A percentile compares a stretch with the other conserved stretches of the same genome.
Evolutionary conservation across 2,888 invertebrate genomes (phyloP).

Genomic region (Melinaea menophilus): DNA sequence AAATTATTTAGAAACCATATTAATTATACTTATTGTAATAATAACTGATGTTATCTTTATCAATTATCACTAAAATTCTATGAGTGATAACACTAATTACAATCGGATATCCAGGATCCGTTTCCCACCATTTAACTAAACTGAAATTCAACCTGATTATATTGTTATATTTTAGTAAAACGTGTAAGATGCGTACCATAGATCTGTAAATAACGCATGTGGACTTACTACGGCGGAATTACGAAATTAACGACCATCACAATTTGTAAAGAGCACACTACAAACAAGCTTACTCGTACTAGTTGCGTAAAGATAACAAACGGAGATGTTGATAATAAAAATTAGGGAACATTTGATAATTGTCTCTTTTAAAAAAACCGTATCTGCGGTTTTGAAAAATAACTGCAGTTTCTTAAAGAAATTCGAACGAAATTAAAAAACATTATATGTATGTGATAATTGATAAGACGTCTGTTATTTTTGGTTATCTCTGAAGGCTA

Average conservation of each 20-base stretch:
- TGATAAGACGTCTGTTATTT: background rate
- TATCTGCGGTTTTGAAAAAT: background rate
- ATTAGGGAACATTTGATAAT: slow-evolving; percentile 1
- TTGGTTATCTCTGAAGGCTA: background rate
- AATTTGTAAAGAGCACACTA: background rate
- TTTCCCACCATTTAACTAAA: background rate
- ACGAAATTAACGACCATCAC: slow-evolving; percentile 1
- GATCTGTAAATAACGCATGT: background rate
- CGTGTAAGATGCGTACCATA: background rate
- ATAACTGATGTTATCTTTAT: no score
- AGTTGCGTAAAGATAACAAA: background rate
- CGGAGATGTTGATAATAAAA: background rate
- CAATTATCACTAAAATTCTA: no score
- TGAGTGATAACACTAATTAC: no score
- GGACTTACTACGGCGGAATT: background rate
- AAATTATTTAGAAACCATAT: no score
- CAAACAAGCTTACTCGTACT: background rate
- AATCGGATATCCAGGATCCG: background rate
- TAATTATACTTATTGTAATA: no score
- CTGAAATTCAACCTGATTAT: background rate
- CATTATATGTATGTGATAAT: background rate
- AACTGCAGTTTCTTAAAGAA: background rate
- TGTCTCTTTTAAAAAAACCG: background rate
- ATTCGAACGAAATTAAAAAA: background rate
- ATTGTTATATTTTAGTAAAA: background rate